Conservation (phyloP, 2,113 vertebrate genomes). For the Capricornis sumatraensis region DNA sequence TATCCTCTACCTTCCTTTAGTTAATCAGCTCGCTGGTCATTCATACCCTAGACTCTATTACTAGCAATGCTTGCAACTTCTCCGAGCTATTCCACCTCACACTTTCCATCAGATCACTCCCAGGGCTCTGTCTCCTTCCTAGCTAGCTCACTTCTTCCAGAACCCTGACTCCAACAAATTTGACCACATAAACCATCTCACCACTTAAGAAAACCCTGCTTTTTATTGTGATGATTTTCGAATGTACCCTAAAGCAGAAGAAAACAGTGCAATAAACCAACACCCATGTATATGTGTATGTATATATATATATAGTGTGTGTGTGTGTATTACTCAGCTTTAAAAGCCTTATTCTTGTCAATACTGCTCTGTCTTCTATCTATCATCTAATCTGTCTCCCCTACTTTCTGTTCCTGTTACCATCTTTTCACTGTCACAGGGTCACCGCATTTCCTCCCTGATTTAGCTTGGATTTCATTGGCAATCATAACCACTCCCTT, state of each 20-base stretch:
- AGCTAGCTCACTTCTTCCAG: neutral
- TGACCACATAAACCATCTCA: neutral
- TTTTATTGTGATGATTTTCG: neutral
- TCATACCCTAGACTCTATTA: neutral
- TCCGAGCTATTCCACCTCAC: neutral
- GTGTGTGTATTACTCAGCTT: neutral
- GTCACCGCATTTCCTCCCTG: neutral
- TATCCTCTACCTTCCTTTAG: neutral
- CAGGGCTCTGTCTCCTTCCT: neutral
- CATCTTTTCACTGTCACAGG: neutral
- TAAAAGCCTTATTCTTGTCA: neutral
- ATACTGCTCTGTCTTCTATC: neutral
- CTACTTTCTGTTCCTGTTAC: neutral
- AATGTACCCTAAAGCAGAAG: neutral
- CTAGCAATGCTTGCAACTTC: neutral
- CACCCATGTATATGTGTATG: neutral
- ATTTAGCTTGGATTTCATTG: neutral
- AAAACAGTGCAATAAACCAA: neutral
- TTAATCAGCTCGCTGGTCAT: neutral
- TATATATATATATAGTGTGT: rapidly evolving
- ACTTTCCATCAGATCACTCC: neutral
- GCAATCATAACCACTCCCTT: neutral
- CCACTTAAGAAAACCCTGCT: neutral
- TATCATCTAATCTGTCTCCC: neutral
- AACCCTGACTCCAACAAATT: neutral